phyloP scores from a whole-genome alignment of 2,113 vertebrate genomes.

The Tichodroma muraria region DNA sequence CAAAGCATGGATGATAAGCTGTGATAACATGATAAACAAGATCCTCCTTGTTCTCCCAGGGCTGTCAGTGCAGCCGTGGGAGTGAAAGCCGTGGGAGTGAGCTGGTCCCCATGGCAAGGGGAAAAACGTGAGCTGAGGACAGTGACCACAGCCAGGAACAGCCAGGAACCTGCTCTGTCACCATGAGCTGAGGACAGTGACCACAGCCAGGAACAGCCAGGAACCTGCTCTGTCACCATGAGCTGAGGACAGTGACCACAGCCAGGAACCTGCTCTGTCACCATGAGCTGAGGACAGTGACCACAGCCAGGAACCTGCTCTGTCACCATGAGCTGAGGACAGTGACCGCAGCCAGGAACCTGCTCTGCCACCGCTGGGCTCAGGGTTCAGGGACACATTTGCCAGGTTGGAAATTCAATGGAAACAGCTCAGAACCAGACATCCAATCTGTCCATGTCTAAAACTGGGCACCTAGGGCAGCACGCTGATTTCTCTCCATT shows the following conservation, averaged over 20 bases:
- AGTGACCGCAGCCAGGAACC: neutral
- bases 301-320: neutral
- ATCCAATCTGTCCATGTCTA: neutral
- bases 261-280: neutral
- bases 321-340: neutral
- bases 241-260: neutral
- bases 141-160: neutral
- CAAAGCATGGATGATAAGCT: neutral
- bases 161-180: neutral
- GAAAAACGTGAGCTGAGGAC: neutral
- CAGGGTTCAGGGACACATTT: neutral
- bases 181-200: neutral
- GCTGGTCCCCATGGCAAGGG: neutral
- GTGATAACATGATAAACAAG: no score
- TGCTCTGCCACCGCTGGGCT: neutral
- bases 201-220: neutral
- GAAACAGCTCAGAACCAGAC: neutral
- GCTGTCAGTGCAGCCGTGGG: neutral
- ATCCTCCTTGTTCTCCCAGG: neutral
- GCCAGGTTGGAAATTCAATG: neutral
- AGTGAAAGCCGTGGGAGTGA: fast-evolving
- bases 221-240: neutral
- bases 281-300: neutral
- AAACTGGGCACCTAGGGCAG: neutral
- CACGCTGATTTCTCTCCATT: neutral